Evolutionary conservation across 2,113 vertebrate species (phyloP), one percentile per base, ranked within the genome.

Genomic region (Rhinoptilus africanus): DNA sequence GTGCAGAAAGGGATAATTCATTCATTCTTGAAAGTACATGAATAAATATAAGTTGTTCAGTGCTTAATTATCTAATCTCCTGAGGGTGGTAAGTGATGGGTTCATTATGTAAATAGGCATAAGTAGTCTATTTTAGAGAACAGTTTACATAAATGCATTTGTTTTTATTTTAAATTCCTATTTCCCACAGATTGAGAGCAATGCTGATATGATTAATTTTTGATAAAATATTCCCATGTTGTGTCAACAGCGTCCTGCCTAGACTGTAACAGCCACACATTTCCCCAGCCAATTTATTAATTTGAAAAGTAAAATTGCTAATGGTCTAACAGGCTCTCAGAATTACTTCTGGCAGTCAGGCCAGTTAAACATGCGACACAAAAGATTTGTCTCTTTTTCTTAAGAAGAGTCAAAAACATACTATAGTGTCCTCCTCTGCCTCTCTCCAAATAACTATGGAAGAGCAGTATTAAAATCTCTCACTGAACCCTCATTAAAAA

Each of bases 1-100:
- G 37, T 64, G 63, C 54, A 85, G 51, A 45, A 95, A 73, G 16
- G 53, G 78, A 96, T 95, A 96, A 93, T 93, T 83, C 86, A 76
- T 39, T 62, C 13, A 75, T 60, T 91, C 85, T 77, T 80, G 57
- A 71, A 91, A 95, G 80, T 81, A 84, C 94, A 94, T 93, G 88
- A 96, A 98, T 97, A 96, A 97, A 97, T 96, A 94, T 72, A 97
- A 92, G 95, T 92, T 85, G 84, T 91, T 96, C 96, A 82, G 82
- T 93, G 86, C 92, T 97, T 97, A 97, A 97, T 98, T 95, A 97
- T 92, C 73, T 72, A 84, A 90, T 96, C 98, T 98, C 95, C 83
- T 24, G 94, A 97, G 97, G 76, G 68, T 32, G 68, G 62, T 82
- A 92, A 95, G 88, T 94, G 94, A 96, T n/a, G 80, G 89, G 95